Evolutionary conservation across 2,113 vertebrate species (phyloP), one percentile per base, ranked within the genome.

Genomic region (Etheostoma spectabile): DNA sequence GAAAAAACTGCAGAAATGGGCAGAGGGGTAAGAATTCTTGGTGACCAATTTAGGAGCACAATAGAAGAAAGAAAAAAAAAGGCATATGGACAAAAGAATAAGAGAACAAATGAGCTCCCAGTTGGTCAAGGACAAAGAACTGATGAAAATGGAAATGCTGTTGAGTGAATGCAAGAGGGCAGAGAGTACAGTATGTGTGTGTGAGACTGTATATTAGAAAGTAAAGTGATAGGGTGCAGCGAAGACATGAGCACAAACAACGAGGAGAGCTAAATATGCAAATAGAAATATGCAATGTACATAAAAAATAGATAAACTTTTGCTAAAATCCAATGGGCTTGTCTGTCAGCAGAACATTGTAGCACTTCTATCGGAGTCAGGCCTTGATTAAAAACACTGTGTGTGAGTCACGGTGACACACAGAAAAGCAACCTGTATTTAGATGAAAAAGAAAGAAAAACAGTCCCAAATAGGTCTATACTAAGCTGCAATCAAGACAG

Each of bases 121-220:
- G 60, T 12, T 33, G 75, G 71, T 74, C 62, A 3, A 22, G 46
- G 70, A 86, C 79, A 85, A 89, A 73, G 75, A 80, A 14, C 19
- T 21, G 38, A 77, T 1, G 3, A 67, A 84, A 64, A 71, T 30
- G 52, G 51, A 72, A 73, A 52, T 18, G 27, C 59, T 62, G 30
- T 15, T 67, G 22, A 55, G 33, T 42, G 49, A 60, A 30, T 38
- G 46, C 80, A 82, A 24, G 35, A 27, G 51, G 63, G 46, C 73
- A 79, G 51, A 0, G 4, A 73, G 27, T 16, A 69, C 66, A 81
- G 45, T 48, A 22, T 78, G 21, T 56, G 72, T 56, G 72, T 30
- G 27, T 8, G 33, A 65, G 30, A 59, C 11, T 55, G 22, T 18
- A 52, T 49, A 68, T 68, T 21, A 65, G 30, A 63, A 59, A 63